Conservation (phyloP, 2,888 invertebrate genomes). For the Fabriciana adippe region DNA sequence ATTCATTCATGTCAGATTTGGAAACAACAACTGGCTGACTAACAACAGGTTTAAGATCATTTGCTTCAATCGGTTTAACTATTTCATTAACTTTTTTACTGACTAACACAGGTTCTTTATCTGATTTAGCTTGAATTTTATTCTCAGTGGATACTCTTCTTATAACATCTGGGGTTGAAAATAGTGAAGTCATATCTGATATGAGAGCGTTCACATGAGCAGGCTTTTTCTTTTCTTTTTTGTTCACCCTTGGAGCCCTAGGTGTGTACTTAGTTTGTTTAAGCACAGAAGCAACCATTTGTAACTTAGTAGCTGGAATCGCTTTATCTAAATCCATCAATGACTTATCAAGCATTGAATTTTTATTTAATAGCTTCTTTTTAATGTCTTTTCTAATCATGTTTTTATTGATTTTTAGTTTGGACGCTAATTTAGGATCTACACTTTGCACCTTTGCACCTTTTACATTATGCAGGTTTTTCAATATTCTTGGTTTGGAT, state of each 20-base stretch:
- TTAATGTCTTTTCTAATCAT: conserved; percentile 63
- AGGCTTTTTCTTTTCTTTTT: conserved; percentile 83
- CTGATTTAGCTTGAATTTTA: conserved; percentile 73
- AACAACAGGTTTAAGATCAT: conserved; percentile 43
- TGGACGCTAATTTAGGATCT: conserved; percentile 61
- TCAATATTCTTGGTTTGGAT: conserved; percentile 70
- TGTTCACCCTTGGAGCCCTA: conserved; percentile 67
- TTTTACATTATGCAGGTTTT: conserved; percentile 54
- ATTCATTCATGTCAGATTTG: conserved; percentile 49
- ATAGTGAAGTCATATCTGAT: conserved; percentile 86
- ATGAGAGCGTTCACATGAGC: conserved; percentile 80
- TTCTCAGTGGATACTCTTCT: conserved; percentile 83
- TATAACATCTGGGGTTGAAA: conserved; percentile 90
- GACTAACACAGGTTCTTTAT: conserved; percentile 63
- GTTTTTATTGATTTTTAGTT: conserved; percentile 60
- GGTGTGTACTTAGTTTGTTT: conserved; percentile 66
- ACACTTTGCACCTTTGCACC: conserved; percentile 53
- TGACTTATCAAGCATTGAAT: conserved; percentile 54
- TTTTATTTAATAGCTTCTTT: conserved; percentile 64
- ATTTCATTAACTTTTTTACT: conserved; percentile 50
- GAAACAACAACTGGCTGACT: conserved; percentile 39
- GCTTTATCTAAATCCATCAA: conserved; percentile 47
- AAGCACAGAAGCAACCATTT: conserved; percentile 44
- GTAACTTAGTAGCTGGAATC: conserved; percentile 47
- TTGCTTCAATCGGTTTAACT: conserved; percentile 44